A percentile compares a stretch with the other conserved stretches of the same genome.
phyloP scores from a whole-genome alignment of 1,140 invertebrate genomes.

The Reticulitermes speratus region DNA sequence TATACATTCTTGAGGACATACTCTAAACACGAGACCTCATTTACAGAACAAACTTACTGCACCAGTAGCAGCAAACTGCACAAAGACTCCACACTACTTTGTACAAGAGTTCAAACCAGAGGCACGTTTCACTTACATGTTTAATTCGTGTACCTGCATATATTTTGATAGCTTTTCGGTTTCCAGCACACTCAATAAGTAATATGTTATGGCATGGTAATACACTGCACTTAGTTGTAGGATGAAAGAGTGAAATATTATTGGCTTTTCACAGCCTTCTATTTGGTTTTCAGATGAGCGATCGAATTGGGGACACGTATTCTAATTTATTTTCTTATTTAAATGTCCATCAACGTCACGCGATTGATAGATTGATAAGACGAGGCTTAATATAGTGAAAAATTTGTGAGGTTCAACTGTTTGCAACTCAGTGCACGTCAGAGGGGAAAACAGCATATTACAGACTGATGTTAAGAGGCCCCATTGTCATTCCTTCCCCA shows the following conservation, averaged over 20 bases:
- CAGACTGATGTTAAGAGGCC: background rate
- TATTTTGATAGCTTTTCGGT: too few relatives aligned
- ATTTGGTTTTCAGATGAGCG: background rate
- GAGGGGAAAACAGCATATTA: background rate
- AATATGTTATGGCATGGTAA: background rate
- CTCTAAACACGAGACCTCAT: too few relatives aligned
- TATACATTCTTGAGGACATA: too few relatives aligned
- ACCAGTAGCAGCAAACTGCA: too few relatives aligned
- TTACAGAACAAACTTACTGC: too few relatives aligned
- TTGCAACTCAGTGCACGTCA: background rate
- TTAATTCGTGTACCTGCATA: too few relatives aligned
- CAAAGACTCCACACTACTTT: too few relatives aligned
- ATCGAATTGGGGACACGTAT: background rate
- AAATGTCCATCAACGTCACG: background rate
- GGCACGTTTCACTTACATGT: too few relatives aligned
- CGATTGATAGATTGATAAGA: background rate
- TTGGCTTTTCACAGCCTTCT: background rate
- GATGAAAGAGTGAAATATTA: background rate
- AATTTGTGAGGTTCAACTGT: background rate
- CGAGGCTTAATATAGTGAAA: background rate
- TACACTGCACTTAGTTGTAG: background rate
- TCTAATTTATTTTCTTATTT: slow-evolving; percentile 13
- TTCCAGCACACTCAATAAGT: background rate
- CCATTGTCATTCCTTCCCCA: background rate
- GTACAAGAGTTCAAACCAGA: too few relatives aligned